Evolutionary conservation across 2,888 invertebrate species (phyloP).

Genomic region (Orthosia gracilis): DNA sequence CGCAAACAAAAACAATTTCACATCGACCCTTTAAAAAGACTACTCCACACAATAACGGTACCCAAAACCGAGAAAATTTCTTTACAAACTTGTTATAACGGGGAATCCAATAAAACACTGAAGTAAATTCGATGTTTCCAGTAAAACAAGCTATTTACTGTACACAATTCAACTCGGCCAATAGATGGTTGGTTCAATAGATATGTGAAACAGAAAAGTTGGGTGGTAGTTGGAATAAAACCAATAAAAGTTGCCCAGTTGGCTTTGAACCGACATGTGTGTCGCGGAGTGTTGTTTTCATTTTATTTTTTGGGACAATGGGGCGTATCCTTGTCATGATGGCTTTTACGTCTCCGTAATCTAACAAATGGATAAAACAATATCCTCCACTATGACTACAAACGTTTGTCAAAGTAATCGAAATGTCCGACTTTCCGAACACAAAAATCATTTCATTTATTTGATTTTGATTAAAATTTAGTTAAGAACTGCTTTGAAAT

Average conservation of each 20-base stretch:
- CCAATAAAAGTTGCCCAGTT: constrained; percentile 86
- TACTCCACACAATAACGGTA: constrained; percentile 63
- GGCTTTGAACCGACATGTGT: constrained; percentile 77
- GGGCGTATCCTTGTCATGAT: constrained; percentile 49
- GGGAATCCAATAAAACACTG: constrained; percentile 84
- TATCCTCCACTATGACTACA: neutral
- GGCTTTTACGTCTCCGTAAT: constrained; percentile 40
- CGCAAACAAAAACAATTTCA: constrained; percentile 58
- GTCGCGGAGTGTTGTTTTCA: constrained; percentile 59
- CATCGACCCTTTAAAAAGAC: constrained; percentile 64
- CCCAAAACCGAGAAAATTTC: constrained; percentile 74
- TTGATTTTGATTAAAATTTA: constrained; percentile 5
- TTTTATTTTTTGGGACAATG: constrained; percentile 57
- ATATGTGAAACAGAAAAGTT: constrained; percentile 85
- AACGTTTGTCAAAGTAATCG: neutral
- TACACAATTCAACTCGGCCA: constrained; percentile 83
- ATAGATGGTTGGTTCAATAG: constrained; percentile 80
- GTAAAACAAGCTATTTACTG: constrained; percentile 85
- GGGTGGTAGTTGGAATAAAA: constrained; percentile 79
- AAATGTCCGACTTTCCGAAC: neutral
- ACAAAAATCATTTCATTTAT: neutral
- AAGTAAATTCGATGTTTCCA: constrained; percentile 81
- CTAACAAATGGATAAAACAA: constrained; percentile 25
- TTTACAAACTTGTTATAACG: constrained; percentile 82
- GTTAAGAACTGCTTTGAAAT: neutral